These are phyloP conservation scores for Corythoichthys intestinalis DNA, from an alignment of 2,113 vertebrate species.

Conservation along the genomic window DNA sequence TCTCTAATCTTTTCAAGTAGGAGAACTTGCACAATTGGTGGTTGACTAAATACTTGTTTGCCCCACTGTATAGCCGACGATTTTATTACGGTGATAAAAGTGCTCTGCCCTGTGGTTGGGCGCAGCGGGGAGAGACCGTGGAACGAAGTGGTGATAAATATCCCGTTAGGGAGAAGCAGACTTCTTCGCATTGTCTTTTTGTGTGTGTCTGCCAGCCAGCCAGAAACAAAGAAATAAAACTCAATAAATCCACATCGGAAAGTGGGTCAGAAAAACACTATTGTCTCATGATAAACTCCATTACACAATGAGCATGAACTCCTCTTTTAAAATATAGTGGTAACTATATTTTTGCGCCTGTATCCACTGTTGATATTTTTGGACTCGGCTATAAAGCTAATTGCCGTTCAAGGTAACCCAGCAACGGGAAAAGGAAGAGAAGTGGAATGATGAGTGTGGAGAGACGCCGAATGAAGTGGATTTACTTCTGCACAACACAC, in stretches of 20 bases:
- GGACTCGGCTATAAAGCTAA: too few species aligned
- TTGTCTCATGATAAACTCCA: constrained; percentile 37
- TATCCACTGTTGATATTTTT: too few species aligned
- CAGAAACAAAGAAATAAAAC: constrained; percentile 21
- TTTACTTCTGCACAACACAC: too few species aligned
- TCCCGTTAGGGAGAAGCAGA: constrained; percentile 43
- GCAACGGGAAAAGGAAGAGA: too few species aligned
- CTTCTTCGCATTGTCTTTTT: constrained; percentile 45
- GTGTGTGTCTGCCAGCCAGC: constrained; percentile 32
- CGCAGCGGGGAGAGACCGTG: constrained; percentile 38
- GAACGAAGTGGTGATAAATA: constrained; percentile 56
- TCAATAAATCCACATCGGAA: constrained; percentile 48
- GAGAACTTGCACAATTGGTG: too few species aligned
- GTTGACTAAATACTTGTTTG: too few species aligned
- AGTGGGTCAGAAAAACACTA: constrained; percentile 46
- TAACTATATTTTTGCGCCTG: not conserved
- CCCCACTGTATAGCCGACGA: too few species aligned
- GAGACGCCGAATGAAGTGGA: too few species aligned
- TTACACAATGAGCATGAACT: constrained; percentile 9
- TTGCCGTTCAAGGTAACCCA: too few species aligned
- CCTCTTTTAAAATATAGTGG: not conserved
- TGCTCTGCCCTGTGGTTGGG: constrained; percentile 64
- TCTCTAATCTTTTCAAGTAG: too few species aligned
- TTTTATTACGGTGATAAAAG: not conserved
- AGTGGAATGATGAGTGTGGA: too few species aligned